Conservation (phyloP, 2,113 vertebrate genomes). For the cattle (Bos taurus) region ARS-UCD2.0 NC_037332.1:107121001-107121500, state of each 20-base stretch:
- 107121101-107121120: slow-evolving; percentile 98
- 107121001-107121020: slow-evolving; percentile 99
- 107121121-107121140: slow-evolving; percentile 70
- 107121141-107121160: not conserved
- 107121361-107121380: not conserved
- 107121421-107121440: not conserved
- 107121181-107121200: not conserved
- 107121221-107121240: not conserved
- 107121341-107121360: not conserved
- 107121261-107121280: rapidly evolving
- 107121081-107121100: slow-evolving; percentile 99
- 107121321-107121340: not conserved
- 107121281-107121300: not conserved
- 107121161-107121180: not conserved
- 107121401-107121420: not conserved
- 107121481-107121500: not conserved
- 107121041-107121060: slow-evolving; percentile 99
- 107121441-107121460: not conserved
- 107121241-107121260: not conserved
- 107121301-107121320: not conserved
- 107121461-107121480: not conserved
- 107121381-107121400: not conserved
- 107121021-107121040: slow-evolving; percentile 97
- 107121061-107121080: slow-evolving; percentile 98
- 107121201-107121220: not conserved